phyloP scores from a whole-genome alignment of 2,113 vertebrate genomes.

The Rhadina sibilatrix region DNA sequence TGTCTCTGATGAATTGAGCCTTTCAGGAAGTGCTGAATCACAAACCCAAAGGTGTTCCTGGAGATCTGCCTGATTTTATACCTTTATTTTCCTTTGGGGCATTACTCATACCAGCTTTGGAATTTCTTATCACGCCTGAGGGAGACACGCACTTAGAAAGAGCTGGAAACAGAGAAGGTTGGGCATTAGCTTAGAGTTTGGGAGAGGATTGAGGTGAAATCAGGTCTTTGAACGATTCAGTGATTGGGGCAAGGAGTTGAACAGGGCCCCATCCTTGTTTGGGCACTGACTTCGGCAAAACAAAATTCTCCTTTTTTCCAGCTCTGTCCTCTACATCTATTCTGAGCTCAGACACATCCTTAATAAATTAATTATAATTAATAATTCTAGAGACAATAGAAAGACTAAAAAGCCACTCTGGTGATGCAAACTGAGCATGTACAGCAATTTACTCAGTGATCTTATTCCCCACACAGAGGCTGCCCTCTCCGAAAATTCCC shows the following conservation, averaged over 20 bases:
- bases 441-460: neutral
- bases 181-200: neutral
- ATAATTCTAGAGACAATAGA: neutral
- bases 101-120: neutral
- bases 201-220: neutral
- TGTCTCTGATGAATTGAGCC: neutral
- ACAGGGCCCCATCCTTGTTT: neutral
- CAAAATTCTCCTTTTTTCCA: neutral
- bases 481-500: neutral
- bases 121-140: neutral
- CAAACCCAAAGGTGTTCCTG: neutral
- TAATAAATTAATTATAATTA: neutral
- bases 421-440: neutral
- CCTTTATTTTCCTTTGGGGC: neutral
- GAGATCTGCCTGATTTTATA: neutral
- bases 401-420: neutral
- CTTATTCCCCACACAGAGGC: neutral
- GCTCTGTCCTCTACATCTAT: neutral
- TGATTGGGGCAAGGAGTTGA: neutral
- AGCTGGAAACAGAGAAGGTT: neutral
- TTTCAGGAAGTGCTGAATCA: conserved; percentile 35
- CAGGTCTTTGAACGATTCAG: neutral
- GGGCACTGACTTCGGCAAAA: neutral
- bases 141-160: neutral
- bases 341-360: neutral